Base-by-base conservation (phyloP, 2,113 vertebrate genomes). In the Nerophis lumbriciformis region DNA sequence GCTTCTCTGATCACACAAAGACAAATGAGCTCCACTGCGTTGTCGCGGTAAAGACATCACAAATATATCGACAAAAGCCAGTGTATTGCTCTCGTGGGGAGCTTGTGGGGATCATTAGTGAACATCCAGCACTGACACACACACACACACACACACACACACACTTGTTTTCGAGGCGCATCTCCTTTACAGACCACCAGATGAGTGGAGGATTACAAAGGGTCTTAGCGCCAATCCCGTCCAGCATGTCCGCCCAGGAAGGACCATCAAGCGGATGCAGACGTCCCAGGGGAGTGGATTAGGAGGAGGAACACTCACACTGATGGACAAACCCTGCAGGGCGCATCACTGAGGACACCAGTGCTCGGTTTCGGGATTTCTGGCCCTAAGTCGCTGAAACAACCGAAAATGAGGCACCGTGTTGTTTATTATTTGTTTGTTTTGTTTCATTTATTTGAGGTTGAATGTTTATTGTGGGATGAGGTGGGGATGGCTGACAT, bases 181-280 rank as follows among this genome's bases (percentile, higher is more conserved):
- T 59, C 71, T 78, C 68, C 60, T 68, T 81, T 78, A 69, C 71
- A 71, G 74, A 53, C 76, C 74, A 80, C 72, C 65, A 75, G 69
- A 81, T 76, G 72, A 81, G 72, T 49, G 66, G 63, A 70, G 66
- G 66, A 80, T 69, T 76, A 75, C 53, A 67, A 66, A 28, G 37
- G 67, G 63, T 39, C 47, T 63, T 56, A 75, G 53, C 48, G 51
- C 59, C 63, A 72, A 68, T 74, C 69, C 64, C 62, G 68, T 75
- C 56, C 72, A 73, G 65, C 61, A 65, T 79, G 66, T 73, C 71
- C 64, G 66, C 68, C 76, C 68, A 76, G 51, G 59, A 73, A 71
- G 42, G 73, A 80, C 75, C 66, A 73, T 73, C 71, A 63, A 59
- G 63, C 52, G 71, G 71, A 81, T 75, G 71, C 69, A 69, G 60